Evolutionary conservation across 2,888 invertebrate genomes (phyloP).

Genomic region (Seira musarum): DNA sequence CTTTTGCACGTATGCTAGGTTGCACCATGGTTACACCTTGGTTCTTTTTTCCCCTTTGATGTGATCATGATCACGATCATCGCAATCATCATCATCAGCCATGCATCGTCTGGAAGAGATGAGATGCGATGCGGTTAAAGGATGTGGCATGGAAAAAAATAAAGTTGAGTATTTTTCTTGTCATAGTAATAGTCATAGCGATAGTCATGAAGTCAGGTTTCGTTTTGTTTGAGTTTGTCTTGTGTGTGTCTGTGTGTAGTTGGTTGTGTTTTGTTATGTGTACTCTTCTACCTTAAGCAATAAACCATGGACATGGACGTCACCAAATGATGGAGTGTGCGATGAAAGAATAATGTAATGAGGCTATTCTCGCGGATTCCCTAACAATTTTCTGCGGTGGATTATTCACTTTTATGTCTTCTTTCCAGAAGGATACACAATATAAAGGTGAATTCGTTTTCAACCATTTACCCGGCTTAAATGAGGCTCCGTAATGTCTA

Average conservation of each 20-base stretch:
- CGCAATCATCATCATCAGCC: too few relatives aligned
- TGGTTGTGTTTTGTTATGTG: not conserved
- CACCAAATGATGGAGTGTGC: slow-evolving; percentile 35
- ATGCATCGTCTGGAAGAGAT: not conserved
- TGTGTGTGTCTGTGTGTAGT: not conserved
- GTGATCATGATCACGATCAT: not conserved
- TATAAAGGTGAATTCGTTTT: too few relatives aligned
- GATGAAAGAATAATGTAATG: slow-evolving; percentile 47
- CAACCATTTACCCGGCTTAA: not conserved
- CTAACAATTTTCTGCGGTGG: slow-evolving; percentile 18
- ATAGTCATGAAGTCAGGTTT: too few relatives aligned
- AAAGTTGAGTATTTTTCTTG: too few relatives aligned
- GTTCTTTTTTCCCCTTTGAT: not conserved
- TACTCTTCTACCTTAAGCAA: slow-evolving; percentile 8
- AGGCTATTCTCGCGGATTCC: slow-evolving; percentile 31
- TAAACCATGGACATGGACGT: slow-evolving; percentile 18
- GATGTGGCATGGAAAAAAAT: slow-evolving; percentile 1
- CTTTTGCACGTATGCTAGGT: too few relatives aligned
- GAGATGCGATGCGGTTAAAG: not conserved
- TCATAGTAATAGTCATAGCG: too few relatives aligned
- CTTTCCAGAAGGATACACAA: not conserved
- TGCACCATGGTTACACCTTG: not conserved
- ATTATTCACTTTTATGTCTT: slow-evolving; percentile 50
- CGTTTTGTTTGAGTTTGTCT: slow-evolving; percentile 5
- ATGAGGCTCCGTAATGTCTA: slow-evolving; percentile 14